Evolutionary conservation across 2,113 vertebrate species (phyloP), one percentile per base, ranked within the genome.

Genomic region (Tapirus terrestris): DNA sequence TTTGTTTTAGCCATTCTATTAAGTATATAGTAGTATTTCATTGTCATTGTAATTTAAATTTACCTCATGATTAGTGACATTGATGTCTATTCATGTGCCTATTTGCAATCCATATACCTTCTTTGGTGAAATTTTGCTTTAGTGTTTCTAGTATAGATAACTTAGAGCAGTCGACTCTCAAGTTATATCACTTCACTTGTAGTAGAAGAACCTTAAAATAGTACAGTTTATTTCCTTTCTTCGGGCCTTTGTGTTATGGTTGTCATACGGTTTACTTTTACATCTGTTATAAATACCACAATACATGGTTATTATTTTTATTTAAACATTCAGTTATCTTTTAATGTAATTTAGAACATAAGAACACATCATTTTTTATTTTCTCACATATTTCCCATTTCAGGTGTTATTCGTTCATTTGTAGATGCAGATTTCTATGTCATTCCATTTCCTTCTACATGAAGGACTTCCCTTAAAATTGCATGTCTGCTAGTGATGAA

Each of bases 391-490:
- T 33, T 73, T 80, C 51, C 43, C 2, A 76, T 72, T 93, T 94
- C 36, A 61, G 25, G 25, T 70, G 39, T 75, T 60, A 82, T 79
- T 70, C 53, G 60, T 11, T 91, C 21, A 10, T 91, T 88, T 73
- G 9, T 53, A 61, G 31, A 61, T 94, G 21, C 20, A 95, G 23
- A 83, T 92, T 96, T 89, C 60, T 94, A 58, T 79, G 45, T 77
- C 89, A 8, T 58, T 63, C 67, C 10, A 77, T 77, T 96, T 87
- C 56, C 45, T 86, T 95, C 13, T 72, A 45, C 33, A 29, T 81
- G 81, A 97, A 84, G 20, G 48, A 72, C 17, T 94, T 89, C 17
- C 36, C 77, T 90, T 86, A 93, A 77, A 83, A 82, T 33, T 95
- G 10, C 4, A 72, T 56, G 23, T 88, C 23, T 70, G 36, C 13